Evolutionary conservation across 2,888 invertebrate species (phyloP).

Genomic region (Venustoraphidia nigricollis): DNA sequence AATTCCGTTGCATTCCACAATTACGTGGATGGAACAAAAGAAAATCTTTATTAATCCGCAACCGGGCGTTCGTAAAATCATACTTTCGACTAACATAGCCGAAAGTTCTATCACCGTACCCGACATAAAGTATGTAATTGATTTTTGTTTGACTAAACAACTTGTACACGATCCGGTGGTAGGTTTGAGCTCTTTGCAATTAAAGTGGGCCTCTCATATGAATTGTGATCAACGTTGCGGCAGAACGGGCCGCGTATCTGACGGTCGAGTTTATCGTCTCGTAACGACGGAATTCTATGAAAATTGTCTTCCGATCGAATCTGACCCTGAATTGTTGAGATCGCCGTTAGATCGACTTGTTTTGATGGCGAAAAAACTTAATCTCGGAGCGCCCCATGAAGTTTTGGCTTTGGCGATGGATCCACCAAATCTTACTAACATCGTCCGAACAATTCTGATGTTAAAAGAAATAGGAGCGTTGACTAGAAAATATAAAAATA

Average conservation of each 20-base stretch:
- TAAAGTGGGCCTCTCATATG: constrained; percentile 79
- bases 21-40: constrained; percentile 49
- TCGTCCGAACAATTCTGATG: constrained; percentile 64
- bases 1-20: constrained; percentile 42
- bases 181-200: constrained; percentile 60
- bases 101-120: constrained; percentile 87
- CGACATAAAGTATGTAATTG: constrained; percentile 79
- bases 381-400: constrained; percentile 61
- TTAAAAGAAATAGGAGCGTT: constrained; percentile 82
- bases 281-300: constrained; percentile 50
- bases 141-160: constrained; percentile 83
- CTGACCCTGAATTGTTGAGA: constrained; percentile 59
- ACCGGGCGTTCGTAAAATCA: constrained; percentile 60
- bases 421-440: constrained; percentile 71
- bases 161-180: constrained; percentile 59
- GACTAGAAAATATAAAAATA: constrained; percentile 37
- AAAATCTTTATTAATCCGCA: constrained; percentile 43
- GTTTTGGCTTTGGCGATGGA: constrained; percentile 73
- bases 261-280: constrained; percentile 74
- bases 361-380: constrained; percentile 63
- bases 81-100: constrained; percentile 81
- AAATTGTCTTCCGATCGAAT: constrained; percentile 34
- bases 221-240: constrained; percentile 85
- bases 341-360: constrained; percentile 70
- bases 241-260: constrained; percentile 74